Evolutionary conservation across 2,888 invertebrate species (phyloP).

Genomic region (Drosophila paranaensis): DNA sequence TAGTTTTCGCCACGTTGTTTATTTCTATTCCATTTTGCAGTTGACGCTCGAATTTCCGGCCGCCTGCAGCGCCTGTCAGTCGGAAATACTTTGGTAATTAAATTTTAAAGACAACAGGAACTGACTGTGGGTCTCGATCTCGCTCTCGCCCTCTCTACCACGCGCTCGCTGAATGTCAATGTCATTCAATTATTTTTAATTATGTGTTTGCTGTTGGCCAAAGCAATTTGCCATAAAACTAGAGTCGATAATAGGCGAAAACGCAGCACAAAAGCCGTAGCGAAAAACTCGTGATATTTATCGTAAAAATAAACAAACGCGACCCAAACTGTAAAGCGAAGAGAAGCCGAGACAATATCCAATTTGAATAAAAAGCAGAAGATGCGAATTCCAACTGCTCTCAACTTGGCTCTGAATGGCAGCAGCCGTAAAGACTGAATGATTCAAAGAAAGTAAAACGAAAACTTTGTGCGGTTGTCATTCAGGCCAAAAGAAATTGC

Average conservation of each 20-base stretch:
- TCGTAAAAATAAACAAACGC: slow-evolving; percentile 50
- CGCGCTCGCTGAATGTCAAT: slow-evolving; percentile 34
- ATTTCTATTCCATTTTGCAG: slow-evolving; percentile 58
- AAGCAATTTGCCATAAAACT: slow-evolving; percentile 57
- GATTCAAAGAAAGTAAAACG: slow-evolving; percentile 27
- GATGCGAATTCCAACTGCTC: not conserved
- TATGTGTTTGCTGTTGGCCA: slow-evolving; percentile 33
- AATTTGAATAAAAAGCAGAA: slow-evolving; percentile 57
- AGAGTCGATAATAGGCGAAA: slow-evolving; percentile 46
- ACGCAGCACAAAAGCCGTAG: slow-evolving; percentile 16
- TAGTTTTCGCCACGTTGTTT: slow-evolving; percentile 36
- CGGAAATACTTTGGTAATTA: slow-evolving; percentile 73
- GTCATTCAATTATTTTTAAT: slow-evolving; percentile 66
- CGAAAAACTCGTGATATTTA: slow-evolving; percentile 23
- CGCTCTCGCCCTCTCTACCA: not conserved
- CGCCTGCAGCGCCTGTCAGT: slow-evolving; percentile 46
- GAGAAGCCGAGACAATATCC: slow-evolving; percentile 21
- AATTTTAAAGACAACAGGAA: slow-evolving; percentile 66
- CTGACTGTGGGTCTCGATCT: slow-evolving; percentile 17
- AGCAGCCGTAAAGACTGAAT: slow-evolving; percentile 6
- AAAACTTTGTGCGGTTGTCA: slow-evolving; percentile 43
- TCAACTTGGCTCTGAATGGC: slow-evolving; percentile 11
- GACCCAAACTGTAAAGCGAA: not conserved
- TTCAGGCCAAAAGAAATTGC: slow-evolving; percentile 34
- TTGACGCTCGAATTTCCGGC: slow-evolving; percentile 72